Conservation (phyloP, 2,888 invertebrate genomes). For the Cryptophagus acutangulus region DNA sequence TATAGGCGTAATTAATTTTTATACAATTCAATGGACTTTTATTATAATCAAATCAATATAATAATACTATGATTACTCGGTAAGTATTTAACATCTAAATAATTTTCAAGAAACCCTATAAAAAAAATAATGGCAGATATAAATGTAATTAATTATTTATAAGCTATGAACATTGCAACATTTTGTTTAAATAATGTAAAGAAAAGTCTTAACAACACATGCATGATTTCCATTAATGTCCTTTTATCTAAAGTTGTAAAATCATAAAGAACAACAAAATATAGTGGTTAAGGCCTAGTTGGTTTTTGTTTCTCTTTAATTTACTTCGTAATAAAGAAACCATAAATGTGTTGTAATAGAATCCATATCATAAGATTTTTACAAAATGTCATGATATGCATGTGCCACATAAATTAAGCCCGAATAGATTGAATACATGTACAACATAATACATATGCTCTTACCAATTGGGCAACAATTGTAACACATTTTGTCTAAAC, state of each 20-base stretch:
- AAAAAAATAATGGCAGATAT: constrained; percentile 24
- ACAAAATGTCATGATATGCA: constrained; percentile 22
- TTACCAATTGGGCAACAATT: constrained; percentile 20
- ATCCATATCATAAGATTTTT: constrained; percentile 22
- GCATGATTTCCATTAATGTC: constrained; percentile 10
- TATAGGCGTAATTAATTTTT: constrained; percentile 15
- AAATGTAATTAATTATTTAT: constrained; percentile 19
- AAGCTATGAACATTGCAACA: constrained; percentile 31
- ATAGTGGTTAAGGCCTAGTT: constrained; percentile 18
- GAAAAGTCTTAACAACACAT: constrained; percentile 20
- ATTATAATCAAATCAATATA: constrained; percentile 25
- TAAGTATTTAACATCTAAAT: constrained; percentile 1
- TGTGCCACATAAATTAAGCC: constrained; percentile 19
- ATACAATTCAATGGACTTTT: constrained; percentile 28
- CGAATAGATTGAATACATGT: constrained; percentile 2
- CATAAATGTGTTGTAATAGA: too few species aligned
- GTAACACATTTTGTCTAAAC: constrained; percentile 30
- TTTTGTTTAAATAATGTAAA: too few species aligned
- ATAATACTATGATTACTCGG: constrained; percentile 8
- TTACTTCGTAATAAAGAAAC: constrained; percentile 10
- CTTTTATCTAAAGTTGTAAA: constrained; percentile 12
- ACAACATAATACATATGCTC: constrained; percentile 4
- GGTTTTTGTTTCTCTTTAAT: constrained; percentile 11
- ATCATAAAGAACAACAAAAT: background rate
- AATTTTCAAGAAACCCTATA: constrained; percentile 6